Conservation (phyloP, 2,113 vertebrate species). For the Toxotes chatareus region DNA sequence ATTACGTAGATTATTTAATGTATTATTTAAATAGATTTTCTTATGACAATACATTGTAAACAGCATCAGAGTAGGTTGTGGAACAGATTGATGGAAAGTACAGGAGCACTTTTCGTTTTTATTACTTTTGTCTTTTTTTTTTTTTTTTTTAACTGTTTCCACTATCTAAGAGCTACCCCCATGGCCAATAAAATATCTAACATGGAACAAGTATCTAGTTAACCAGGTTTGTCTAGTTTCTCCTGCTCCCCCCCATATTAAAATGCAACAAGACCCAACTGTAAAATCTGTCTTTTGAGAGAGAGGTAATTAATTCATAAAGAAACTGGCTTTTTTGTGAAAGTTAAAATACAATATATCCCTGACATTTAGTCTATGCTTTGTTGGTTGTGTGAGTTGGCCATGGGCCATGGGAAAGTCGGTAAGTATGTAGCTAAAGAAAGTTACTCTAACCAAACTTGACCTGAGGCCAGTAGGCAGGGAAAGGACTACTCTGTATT, state of each 20-base stretch:
- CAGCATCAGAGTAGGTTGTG: not conserved
- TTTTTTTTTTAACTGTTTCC: not conserved
- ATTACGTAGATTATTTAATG: not conserved
- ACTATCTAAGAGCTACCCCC: not conserved
- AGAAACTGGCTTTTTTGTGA: not conserved
- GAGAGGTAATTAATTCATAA: not conserved
- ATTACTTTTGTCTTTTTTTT: conserved; percentile 1
- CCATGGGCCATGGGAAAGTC: conserved; percentile 56
- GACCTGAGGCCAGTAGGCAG: conserved; percentile 41
- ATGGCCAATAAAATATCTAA: not conserved
- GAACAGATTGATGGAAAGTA: not conserved
- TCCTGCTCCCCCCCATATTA: not conserved
- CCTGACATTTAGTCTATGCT: conserved; percentile 5
- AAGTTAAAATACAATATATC: conserved; percentile 5
- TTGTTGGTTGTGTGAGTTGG: conserved; percentile 46
- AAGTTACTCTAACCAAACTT: conserved; percentile 45
- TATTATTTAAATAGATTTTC: not conserved
- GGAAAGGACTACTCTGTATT: conserved; percentile 51
- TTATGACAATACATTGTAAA: not conserved
- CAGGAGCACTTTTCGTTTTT: not conserved
- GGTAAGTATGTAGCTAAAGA: conserved; percentile 47
- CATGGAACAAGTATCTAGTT: conserved; percentile 1
- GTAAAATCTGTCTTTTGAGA: not conserved
- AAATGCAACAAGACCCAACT: conserved; percentile 4
- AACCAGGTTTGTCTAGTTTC: conserved; percentile 50